phyloP scores from a whole-genome alignment of 2,797 vertebrate genomes.

The Falco naumanni region DNA sequence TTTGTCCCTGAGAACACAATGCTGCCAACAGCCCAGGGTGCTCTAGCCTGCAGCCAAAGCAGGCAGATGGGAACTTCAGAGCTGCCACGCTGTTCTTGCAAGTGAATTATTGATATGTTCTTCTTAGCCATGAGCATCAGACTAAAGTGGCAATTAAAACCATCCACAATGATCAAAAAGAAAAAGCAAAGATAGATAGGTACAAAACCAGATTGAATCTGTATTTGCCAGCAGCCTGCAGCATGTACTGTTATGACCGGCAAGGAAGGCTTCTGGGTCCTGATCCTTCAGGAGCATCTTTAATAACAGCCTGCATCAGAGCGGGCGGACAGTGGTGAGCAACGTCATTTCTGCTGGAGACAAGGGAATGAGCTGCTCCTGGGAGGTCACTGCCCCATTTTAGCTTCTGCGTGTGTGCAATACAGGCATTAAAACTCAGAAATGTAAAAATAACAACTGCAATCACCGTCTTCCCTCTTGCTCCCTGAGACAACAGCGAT shows the following conservation, averaged over 20 bases:
- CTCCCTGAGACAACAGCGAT: neutral
- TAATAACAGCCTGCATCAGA: neutral
- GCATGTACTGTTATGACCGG: fast-evolving
- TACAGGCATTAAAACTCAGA: neutral
- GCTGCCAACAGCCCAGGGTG: neutral
- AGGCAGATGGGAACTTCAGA: constrained; percentile 9
- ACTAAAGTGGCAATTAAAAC: neutral
- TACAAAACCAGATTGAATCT: neutral
- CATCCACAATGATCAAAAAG: neutral
- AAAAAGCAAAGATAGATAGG: neutral
- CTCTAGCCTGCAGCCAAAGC: neutral
- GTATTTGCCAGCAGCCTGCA: neutral
- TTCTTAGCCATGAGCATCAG: neutral
- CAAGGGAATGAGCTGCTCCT: fast-evolving
- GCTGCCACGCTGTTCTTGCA: neutral
- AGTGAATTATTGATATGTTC: constrained; percentile 32
- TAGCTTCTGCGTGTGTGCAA: neutral
- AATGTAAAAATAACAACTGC: neutral
- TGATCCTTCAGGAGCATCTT: neutral
- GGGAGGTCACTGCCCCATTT: neutral
- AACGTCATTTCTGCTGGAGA: neutral
- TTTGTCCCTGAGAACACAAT: neutral
- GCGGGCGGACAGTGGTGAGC: neutral
- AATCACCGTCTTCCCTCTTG: neutral
- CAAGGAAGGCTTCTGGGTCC: neutral